phyloP scores from a whole-genome alignment of 2,113 vertebrate species.

The Hystrix cristata region DNA sequence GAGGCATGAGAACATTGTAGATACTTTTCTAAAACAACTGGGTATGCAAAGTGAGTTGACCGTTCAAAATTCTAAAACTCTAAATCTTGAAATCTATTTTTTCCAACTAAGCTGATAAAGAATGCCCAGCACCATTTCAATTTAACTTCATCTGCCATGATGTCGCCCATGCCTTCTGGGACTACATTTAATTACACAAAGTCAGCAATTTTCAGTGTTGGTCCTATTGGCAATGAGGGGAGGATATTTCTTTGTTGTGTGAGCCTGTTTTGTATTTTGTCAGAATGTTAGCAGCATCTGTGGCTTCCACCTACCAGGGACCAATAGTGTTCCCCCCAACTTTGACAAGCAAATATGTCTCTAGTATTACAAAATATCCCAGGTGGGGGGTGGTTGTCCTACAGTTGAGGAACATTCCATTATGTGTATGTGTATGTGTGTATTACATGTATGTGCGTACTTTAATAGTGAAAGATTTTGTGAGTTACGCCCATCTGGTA shows the following conservation, averaged over 20 bases:
- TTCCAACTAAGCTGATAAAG: conserved; percentile 20
- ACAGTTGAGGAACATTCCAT: not conserved
- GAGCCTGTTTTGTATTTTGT: not conserved
- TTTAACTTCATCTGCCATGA: not conserved
- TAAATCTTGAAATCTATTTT: conserved; percentile 23
- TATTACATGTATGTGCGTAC: too few relatives aligned
- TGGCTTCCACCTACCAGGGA: not conserved
- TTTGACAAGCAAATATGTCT: not conserved
- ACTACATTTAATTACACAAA: not conserved
- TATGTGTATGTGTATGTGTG: rapidly evolving
- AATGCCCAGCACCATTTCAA: not conserved
- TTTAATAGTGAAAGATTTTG: not conserved
- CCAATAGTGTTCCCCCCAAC: too few relatives aligned
- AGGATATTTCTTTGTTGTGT: not conserved
- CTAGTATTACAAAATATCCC: not conserved
- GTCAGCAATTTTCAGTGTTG: not conserved
- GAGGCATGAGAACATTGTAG: not conserved
- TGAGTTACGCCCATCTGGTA: not conserved
- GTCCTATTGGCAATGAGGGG: not conserved
- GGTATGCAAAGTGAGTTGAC: not conserved
- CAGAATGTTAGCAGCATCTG: not conserved
- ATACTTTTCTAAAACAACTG: not conserved
- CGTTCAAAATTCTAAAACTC: not conserved
- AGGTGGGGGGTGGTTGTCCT: not conserved
- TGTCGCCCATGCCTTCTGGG: not conserved